Evolutionary conservation across 2,888 invertebrate species (phyloP), one percentile per base, ranked within the genome.

Genomic region (Bellardia bayeri): DNA sequence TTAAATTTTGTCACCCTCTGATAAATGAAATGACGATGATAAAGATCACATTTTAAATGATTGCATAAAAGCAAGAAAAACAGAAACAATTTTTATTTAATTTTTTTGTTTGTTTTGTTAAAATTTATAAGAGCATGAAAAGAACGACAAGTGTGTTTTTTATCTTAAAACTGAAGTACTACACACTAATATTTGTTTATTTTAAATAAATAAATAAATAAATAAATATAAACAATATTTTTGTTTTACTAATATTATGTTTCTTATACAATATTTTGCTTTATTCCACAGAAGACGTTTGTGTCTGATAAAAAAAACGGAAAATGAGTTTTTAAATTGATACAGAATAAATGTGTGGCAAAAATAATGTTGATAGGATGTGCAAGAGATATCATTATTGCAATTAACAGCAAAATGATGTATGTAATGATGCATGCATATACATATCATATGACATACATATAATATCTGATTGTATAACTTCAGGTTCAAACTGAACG

Each of bases 1-100:
- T 93, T 93, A 92, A 91, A 91, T 92, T 93, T 93, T 93, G 92
- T 92, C 93, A 92, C 92, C 92, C 92, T 90, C 90, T 51, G 64
- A 54, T 68, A 83, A 83, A 74, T 72, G 51, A 66, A 78, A 66
- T 37, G 68, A 61, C 6, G 58, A 64, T 33, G 37, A 82, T 58
- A 69, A 51, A 54, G 42, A 83, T 63, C 72, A 11, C 4, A 56
- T 64, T 71, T 23, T 9, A 63, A 63, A 63, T 45, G 16, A 66
- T 66, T 66, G 66, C 66, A 66, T 42, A 66, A 66, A 64, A 66
- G 45, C 45, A 33, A 68, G 16, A 51, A 69, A 33, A 58, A 79
- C 14, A 37, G 8, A 58, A 61, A 61, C 0, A 30, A 63, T 14
- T 49, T 71, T 49, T 37, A 5, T 37, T 37, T 37, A 6, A 37